These are phyloP conservation scores for Henricia sp. DNA, from an alignment of 53 echinoderm and acorn worm genomes.

Conservation along the genomic window DNA sequence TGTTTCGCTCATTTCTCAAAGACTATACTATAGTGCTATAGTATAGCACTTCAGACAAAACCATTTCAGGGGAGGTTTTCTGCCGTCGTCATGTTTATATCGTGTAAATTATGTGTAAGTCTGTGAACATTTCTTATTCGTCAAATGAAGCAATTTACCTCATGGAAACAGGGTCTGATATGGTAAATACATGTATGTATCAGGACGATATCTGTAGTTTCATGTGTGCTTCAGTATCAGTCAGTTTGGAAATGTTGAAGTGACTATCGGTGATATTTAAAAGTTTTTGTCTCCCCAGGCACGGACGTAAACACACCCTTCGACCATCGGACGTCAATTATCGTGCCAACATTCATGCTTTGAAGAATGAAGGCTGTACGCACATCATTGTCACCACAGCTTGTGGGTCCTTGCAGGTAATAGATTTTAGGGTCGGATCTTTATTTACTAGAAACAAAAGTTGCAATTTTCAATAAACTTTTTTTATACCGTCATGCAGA, in stretches of 20 bases:
- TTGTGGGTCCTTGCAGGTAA: constrained; percentile 80
- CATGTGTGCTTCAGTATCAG: background rate
- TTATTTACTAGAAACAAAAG: no score
- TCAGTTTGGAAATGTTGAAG: background rate
- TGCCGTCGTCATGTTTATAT: no score
- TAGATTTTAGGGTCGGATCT: no score
- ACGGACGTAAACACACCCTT: constrained; percentile 77
- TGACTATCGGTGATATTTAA: background rate
- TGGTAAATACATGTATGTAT: background rate
- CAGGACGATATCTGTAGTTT: background rate
- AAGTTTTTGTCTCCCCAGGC: constrained; percentile 55
- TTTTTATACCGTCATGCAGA: no score
- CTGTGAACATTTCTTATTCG: no score
- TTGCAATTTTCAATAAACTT: no score
- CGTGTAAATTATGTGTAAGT: no score
- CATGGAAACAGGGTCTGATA: background rate
- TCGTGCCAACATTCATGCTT: constrained; percentile 86
- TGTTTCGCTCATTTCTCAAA: no score
- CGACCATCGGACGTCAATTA: constrained; percentile 86
- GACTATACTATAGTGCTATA: no score
- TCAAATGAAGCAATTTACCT: background rate
- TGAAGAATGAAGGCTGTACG: constrained; percentile 83
- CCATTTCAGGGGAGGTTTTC: no score
- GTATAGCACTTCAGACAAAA: no score
- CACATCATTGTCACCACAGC: constrained; percentile 92